Base-by-base conservation (phyloP, 2,888 invertebrate species). In the Helicoverpa assulta region DNA sequence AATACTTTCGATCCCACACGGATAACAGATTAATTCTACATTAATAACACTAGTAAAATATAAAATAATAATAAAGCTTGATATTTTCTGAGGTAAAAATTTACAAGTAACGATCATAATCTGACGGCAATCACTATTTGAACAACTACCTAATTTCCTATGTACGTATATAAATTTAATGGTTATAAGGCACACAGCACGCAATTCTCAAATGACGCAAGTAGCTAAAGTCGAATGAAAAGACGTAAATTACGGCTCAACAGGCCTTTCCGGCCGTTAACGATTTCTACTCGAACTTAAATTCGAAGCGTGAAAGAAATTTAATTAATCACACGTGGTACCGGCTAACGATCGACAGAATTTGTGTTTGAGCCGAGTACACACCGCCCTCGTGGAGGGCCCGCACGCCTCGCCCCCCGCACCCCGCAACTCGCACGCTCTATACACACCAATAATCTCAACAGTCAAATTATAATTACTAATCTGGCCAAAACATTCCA, bases 221-320 rank as follows among this genome's bases (percentile, higher is more conserved):
- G 88, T 89, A 90, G 89, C 90, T 88, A 83, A 88, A 91, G 88
- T 90, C 87, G 88, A 91, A 90, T 89, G 89, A 86, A 89, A 90
- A 91, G 90, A 94, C 92, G 93, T 94, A 93, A 94, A 94, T 94
- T 93, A 93, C 86, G 83, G 90, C 92, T 93, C 93, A 94, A 94
- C 93, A 94, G 94, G 94, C 94, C 91, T 90, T 94, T 94, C 94
- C 93, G 92, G 90, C 88, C 86, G 89, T 91, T 94, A 95, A 94
- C 91, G 92, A 94, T 94, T 94, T 91, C 89, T 86, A 89, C 91
- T 74, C 83, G 80, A 91, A 93, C 90, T 93, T 91, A 92, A 92
- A 92, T 91, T 92, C 85, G 89, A 91, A 93, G 91, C 91, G 91
- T 92, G 91, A 94, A 94, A 94, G 94, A 94, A 94, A 94, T 93